Base-by-base conservation (phyloP, 2,797 vertebrate species). In the Decapterus maruadsi region DNA sequence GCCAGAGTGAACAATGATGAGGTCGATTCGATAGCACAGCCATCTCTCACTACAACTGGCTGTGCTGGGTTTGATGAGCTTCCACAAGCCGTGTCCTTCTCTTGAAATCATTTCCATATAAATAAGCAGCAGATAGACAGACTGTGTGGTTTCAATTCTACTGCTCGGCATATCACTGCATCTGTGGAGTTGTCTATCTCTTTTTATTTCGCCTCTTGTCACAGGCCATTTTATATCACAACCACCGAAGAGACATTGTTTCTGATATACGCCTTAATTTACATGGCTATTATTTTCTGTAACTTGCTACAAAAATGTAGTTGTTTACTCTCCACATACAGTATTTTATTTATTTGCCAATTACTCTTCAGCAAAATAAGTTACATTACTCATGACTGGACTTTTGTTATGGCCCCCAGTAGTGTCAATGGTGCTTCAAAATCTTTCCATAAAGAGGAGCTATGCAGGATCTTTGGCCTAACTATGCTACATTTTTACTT, bases 101-200 rank as follows among this genome's bases (percentile, higher is more conserved):
- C 20, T 26, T 22, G 6, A 77, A 77, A 64, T 81, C n/a, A 72
- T 73, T 80, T 70, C 62, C 36, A 80, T 67, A 72, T 73, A 65
- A 75, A 74, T 55, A 65, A 67, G 53, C 10, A 60, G 26, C 5
- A 36, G 36, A 38, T 1, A 31, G 29, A 31, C 1, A 31, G 42
- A 51, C 8, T 64, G 22, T 6, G 34, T 50, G 48, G 34, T 71
- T 81, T 46, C 22, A 57, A 71, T 58, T 62, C 40, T 22, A 59
- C 2, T 22, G 26, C 50, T 42, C 26, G 17, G n/a, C 5, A 20
- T n/a, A 68, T 58, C 57, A 20, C n/a, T n/a, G 11, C 10, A 54
- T 62, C 38, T 53, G 22, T 8, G 43, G 61, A 57, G 36, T 0
- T 53, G 16, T 13, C 31, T 31, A 4, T 60, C 9, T 40, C 43